Base-by-base conservation (phyloP, 2,888 invertebrate genomes). In the Drosophila meridiana region DNA sequence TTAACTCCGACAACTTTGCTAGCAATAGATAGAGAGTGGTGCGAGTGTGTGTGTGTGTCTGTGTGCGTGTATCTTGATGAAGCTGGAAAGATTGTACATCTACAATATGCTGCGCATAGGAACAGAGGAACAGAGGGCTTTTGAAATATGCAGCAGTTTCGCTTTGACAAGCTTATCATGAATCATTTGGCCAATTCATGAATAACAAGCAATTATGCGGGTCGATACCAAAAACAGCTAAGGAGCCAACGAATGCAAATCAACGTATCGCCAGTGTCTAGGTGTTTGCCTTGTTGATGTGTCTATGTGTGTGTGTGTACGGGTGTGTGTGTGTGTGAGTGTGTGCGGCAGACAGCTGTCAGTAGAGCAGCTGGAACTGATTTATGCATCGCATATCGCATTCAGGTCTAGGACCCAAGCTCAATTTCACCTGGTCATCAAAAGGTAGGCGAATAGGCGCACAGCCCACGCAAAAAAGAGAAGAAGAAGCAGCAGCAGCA, bases 121-220 rank as follows among this genome's bases (percentile, higher is more conserved):
- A 40, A 32, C n/a, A n/a, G 42, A 48, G 11, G 42, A 43, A n/a
- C n/a, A n/a, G 42, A 52, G 40, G 20, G 20, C 20, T 34, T 53
- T 67, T 48, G 56, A 71, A 59, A 68, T 76, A 57, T 78, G 58
- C 60, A 65, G 59, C 20, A 40, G 43, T 45, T 60, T 63, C 45
- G 48, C 50, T 30, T 64, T 75, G 71, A 75, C 78, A 80, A 63
- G 80, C 76, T 69, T 78, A 78, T 80, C 78, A 78, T 78, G 78
- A 78, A 78, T 78, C 78, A 80, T 78, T 71, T 66, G 77, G 66
- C 45, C 71, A 87, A 78, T 78, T 83, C 84, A 84, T 88, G 88
- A 83, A 84, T 88, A 83, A 74, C 86, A 85, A 80, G 62, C 83
- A 84, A 88, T 86, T 88, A 84, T 84, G 83, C 86, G 86, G 86